Base-by-base conservation (phyloP, 2,888 invertebrate species). In the Endomychus coccineus region DNA sequence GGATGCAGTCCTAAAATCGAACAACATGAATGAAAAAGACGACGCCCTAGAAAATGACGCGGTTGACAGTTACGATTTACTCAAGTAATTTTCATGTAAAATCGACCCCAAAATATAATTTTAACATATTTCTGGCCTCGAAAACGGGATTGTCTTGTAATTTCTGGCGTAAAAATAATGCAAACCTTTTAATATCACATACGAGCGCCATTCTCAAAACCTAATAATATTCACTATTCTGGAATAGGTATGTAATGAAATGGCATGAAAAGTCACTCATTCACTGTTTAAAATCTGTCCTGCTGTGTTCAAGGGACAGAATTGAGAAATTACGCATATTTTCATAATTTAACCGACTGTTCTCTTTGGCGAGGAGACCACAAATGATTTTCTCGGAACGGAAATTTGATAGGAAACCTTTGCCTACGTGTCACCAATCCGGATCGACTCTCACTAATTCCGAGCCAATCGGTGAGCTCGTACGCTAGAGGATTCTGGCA, bases 181-280 rank as follows among this genome's bases (percentile, higher is more conserved):
- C 66, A 65, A 66, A 66, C 66, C 66, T 66, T 66, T 61, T 59
- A 47, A 56, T 54, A 60, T 65, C 66, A 66, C 66, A 64, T 64
- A 64, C 64, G 61, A 65, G 62, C 57, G 66, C 66, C 66, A 66
- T 66, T 62, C 58, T 61, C 52, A 57, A 57, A 57, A 58, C 59
- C 59, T 62, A 64, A 62, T 59, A 56, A 57, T 62, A 57, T 59
- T 64, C 64, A 66, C 66, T 64, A 62, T 60, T 59, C 61, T 61
- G 64, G 62, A 61, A 28, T 38, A 34, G 38, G 30, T 39, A 49
- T 55, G 51, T 61, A 58, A 59, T 60, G 58, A 61, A 62, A 64
- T 64, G 64, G 65, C 64, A 64, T 64, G 52, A 55, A 10, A 49
- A 61, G 59, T 64, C 66, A 66, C 64, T 66, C 66, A 62, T 63